A percentile compares a stretch with the other conserved stretches of the same genome.
Conservation (phyloP, 2,113 vertebrate genomes). For the Cariama cristata region DNA sequence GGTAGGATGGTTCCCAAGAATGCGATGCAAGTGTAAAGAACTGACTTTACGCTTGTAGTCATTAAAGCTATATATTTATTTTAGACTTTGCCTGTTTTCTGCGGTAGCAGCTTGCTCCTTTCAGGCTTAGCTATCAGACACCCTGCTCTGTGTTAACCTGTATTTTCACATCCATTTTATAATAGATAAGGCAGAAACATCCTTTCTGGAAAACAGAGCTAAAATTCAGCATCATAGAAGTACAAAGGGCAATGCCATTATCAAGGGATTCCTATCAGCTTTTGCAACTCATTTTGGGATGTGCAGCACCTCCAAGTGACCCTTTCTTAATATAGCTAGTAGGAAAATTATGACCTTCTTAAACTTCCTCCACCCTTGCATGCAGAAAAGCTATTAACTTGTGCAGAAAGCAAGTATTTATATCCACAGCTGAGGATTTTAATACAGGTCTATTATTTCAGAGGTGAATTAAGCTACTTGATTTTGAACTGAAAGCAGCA, state of each 20-base stretch:
- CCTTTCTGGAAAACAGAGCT: not conserved
- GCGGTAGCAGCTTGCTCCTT: not conserved
- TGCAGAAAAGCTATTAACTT: conserved; percentile 20
- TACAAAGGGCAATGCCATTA: not conserved
- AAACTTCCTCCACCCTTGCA: conserved; percentile 8
- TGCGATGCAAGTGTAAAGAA: not conserved
- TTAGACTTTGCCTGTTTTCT: not conserved
- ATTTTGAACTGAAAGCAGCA: not conserved
- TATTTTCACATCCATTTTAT: not conserved
- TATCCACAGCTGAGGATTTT: not conserved
- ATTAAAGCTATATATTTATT: not conserved
- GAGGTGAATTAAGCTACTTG: not conserved
- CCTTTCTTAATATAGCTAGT: not conserved
- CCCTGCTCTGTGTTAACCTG: not conserved
- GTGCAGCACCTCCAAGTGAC: not conserved
- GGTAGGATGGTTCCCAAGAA: not conserved
- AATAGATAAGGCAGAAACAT: not conserved
- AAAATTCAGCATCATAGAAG: not conserved
- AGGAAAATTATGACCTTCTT: conserved; percentile 16
- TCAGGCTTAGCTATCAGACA: not conserved
- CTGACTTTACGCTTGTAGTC: not conserved
- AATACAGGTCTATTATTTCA: not conserved
- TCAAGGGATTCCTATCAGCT: not conserved
- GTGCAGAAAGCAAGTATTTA: not conserved
- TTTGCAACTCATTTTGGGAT: not conserved